These are phyloP conservation scores for Cecidostiba fungosa DNA, from an alignment of 2,888 invertebrate genomes.

Conservation along the genomic window DNA sequence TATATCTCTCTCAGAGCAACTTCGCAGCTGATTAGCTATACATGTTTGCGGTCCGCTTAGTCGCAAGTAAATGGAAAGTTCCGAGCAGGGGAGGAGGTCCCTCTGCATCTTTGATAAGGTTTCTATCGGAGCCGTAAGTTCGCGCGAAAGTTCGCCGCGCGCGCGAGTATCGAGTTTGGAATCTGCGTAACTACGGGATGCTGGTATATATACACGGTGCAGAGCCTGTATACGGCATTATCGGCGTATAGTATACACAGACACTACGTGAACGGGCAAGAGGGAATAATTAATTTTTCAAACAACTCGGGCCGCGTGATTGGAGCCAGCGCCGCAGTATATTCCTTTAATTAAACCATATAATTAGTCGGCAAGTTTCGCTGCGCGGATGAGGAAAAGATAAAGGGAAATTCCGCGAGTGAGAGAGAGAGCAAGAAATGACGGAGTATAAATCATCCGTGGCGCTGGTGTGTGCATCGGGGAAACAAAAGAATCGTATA, in stretches of 20 bases:
- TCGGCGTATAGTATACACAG: background rate
- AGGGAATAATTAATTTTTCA: conserved; percentile 60
- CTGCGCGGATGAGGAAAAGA: background rate
- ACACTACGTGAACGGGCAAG: background rate
- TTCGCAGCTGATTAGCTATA: conserved; percentile 52
- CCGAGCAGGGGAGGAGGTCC: conserved; percentile 28
- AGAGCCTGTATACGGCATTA: conserved; percentile 59
- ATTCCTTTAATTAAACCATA: conserved; percentile 50
- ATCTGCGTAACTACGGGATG: conserved; percentile 63
- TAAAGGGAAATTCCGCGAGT: conserved; percentile 13
- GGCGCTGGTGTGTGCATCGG: background rate
- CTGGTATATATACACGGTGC: conserved; percentile 56
- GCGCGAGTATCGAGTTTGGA: conserved; percentile 57
- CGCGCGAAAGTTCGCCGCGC: conserved; percentile 45
- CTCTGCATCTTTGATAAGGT: conserved; percentile 57
- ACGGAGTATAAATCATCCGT: conserved; percentile 54
- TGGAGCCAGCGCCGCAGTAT: conserved; percentile 6
- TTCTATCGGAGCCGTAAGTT: conserved; percentile 58
- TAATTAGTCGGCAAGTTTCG: conserved; percentile 49
- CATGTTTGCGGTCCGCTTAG: conserved; percentile 35
- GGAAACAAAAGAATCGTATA: conserved; percentile 55
- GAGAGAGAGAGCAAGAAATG: conserved; percentile 25
- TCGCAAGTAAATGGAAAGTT: conserved; percentile 55
- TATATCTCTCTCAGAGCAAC: background rate
- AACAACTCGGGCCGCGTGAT: conserved; percentile 23